These are phyloP conservation scores for Drosophila mayri DNA, from an alignment of 1,140 invertebrate genomes.

Conservation along the genomic window DNA sequence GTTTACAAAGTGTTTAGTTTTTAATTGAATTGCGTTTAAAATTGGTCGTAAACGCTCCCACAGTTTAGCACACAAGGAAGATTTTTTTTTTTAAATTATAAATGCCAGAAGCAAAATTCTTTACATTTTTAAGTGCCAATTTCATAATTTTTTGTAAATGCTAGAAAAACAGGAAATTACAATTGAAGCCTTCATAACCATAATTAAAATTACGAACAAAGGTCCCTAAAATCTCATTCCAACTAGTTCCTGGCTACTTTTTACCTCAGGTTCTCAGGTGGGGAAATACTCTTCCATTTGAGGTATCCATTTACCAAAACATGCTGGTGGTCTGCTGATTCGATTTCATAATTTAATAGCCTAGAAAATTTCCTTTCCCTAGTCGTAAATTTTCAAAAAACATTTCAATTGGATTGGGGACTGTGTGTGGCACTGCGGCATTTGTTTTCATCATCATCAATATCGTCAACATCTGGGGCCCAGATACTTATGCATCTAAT, in stretches of 20 bases:
- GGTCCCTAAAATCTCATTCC: not conserved
- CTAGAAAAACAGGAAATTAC: not conserved
- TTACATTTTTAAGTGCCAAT: too few relatives aligned
- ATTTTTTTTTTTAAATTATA: not conserved
- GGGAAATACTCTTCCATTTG: conserved; percentile 1
- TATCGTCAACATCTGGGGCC: conserved; percentile 54
- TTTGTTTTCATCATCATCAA: conserved; percentile 71
- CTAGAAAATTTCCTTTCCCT: conserved; percentile 37
- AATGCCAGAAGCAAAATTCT: not conserved
- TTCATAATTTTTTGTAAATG: not conserved
- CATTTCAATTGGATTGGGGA: conserved; percentile 71
- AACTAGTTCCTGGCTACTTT: not conserved
- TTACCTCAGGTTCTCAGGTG: not conserved
- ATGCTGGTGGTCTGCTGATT: conserved; percentile 54
- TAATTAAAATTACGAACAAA: not conserved
- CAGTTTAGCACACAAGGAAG: not conserved
- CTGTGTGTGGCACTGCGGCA: conserved; percentile 42
- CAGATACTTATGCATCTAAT: conserved; percentile 55
- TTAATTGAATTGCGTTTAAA: conserved; percentile 58
- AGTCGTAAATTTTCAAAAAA: conserved; percentile 64
- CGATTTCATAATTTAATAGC: conserved; percentile 54
- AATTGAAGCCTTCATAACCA: not conserved
- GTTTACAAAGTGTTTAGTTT: conserved; percentile 53
- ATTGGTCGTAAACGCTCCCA: conserved; percentile 17
- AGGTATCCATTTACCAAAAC: conserved; percentile 30